Base-by-base conservation (phyloP, 1,140 invertebrate species). In the Aphaenogaster rudis region DNA sequence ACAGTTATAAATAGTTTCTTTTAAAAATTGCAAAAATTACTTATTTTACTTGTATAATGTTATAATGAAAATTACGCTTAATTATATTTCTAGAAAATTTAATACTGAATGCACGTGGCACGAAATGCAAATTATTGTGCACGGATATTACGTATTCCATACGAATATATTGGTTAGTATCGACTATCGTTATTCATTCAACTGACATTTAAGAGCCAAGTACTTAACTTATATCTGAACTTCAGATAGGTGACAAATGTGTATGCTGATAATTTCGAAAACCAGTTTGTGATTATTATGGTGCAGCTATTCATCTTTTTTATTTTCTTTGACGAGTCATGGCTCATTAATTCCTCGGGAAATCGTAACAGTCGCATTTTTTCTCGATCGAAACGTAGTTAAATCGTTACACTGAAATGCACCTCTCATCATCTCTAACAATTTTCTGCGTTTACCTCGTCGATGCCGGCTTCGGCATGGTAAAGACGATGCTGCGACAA, bases 401-500 rank as follows among this genome's bases (percentile, higher is more conserved):
- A 82, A 61, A 61, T 74, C 13, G 42, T 63, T 57, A 82, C 2
- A 61, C 42, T 59, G 11, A 61, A 74, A 74, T 72, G 11, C 45
- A 61, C 1, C 33, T 63, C 39, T 21, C 54, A 15, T 80, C 48
- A 69, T 80, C 48, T 84, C 17, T 61, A 50, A 82, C 28, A n/a
- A 74, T 82, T 82, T 82, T 28, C 69, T 74, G 48, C 69, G 13
- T 61, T 74, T 50, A 74, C 39, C 54, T 82, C 67, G 28, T 72
- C 39, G 54, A 48, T n/a, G 42, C 21, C 42, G 42, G 54, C 28
- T 57, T 42, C 33, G 11, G 48, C 45, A 57, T 57, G n/a, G n/a
- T 66, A 71, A 67, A 45, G 77, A 59, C 42, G 89, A 80, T 67
- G 86, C 85, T 74, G 91, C 85, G 63, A 45, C 52, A 39, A 80